A percentile compares a stretch with the other conserved stretches of the same genome.
Conservation (phyloP, 2,888 invertebrate species). For the Morpho helenor region DNA sequence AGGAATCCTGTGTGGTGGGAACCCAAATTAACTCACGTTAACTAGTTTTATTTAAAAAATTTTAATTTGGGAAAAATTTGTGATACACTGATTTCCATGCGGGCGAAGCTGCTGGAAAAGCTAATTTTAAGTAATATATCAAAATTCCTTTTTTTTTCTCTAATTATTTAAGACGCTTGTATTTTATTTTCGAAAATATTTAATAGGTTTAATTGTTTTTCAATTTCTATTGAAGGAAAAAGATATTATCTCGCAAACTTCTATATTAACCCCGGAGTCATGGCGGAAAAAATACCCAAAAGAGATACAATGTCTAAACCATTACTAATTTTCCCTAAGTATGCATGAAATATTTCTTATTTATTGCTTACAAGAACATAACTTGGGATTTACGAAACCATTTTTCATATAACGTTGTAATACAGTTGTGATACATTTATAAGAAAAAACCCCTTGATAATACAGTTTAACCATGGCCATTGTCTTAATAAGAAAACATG, state of each 20-base stretch:
- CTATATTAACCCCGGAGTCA: not conserved
- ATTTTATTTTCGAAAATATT: no score
- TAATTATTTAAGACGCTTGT: no score
- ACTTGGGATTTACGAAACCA: constrained; percentile 19
- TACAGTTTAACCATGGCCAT: constrained; percentile 25
- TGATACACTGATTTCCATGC: no score
- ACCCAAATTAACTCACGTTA: no score
- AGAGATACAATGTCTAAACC: constrained; percentile 3
- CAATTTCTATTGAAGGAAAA: not conserved
- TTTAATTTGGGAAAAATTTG: no score
- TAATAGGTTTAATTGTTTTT: not conserved
- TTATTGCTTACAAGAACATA: constrained; percentile 19
- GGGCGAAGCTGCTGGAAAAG: no score
- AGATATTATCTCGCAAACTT: not conserved
- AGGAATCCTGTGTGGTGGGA: no score
- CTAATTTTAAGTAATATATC: no score
- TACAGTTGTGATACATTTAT: not conserved
- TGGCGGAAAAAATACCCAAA: constrained; percentile 3
- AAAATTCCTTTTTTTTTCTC: no score
- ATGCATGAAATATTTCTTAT: constrained; percentile 20
- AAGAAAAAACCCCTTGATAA: constrained; percentile 19
- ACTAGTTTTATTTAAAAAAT: no score
- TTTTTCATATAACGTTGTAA: constrained; percentile 16
- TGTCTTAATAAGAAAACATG: constrained; percentile 31
- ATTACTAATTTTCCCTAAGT: constrained; percentile 4